Evolutionary conservation across 2,113 vertebrate genomes (phyloP), one percentile per base, ranked within the genome.

Genomic region (Saguinus imperator): DNA sequence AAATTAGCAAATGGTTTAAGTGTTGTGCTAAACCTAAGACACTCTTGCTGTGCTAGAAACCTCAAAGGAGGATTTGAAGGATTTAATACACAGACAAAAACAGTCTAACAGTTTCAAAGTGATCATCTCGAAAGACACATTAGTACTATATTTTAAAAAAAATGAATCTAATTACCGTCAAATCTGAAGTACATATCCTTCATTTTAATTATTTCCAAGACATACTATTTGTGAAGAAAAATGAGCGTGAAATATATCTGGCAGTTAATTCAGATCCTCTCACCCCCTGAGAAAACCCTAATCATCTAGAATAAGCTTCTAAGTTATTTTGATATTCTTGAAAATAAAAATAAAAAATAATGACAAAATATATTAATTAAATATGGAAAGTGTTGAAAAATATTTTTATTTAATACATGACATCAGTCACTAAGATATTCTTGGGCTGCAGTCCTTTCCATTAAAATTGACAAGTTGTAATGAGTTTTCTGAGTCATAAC

Each of bases 261-360:
- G n/a, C 23, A 52, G 32, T 76, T 87, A 61, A 37, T 32, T 93
- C 40, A 72, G 21, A 1, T 66, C 20, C 58, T 27, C 35, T 37
- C 9, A 50, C 6, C 61, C 20, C 40, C 14, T 50, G 20, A 8
- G 10, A 50, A 25, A 10, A 48, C 5, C 37, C 23, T 48, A 58
- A 57, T 35, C 76, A 81, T 68, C 20, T 29, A 93, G 16, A 82
- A 87, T 50, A n/a, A 37, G 12, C 11, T 58, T 58, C 50, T 81
- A 76, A 76, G 32, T 66, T 90, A 58, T 68, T 89, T 57, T 86
- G 45, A 93, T 35, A 57, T 12, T 61, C 12, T 58, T 58, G 20
- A 75, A 86, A 85, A 66, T 14, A 80, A 96, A 43, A 68, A 58
- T 76, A 76, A 95, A 90, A 76, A 91, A 64, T 57, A 35, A 86